Percentiles rank a stretch among this genome's conserved stretches.
These are phyloP conservation scores for Rhodeus uyekii DNA, from an alignment of 2,797 vertebrate genomes.

Conservation along the genomic window DNA sequence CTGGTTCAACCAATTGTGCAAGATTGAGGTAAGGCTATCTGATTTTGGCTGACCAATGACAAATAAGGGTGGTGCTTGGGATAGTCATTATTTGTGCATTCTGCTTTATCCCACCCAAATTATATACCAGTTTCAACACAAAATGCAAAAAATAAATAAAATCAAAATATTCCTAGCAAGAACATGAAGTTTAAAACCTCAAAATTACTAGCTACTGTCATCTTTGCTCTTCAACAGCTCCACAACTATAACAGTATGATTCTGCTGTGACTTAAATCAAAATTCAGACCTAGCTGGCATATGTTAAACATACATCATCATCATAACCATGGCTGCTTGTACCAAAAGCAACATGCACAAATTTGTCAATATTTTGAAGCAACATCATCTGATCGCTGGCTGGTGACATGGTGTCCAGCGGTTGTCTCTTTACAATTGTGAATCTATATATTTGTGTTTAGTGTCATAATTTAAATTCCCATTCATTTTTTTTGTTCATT, in stretches of 20 bases:
- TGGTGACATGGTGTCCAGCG: not conserved
- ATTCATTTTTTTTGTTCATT: not conserved
- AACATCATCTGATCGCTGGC: slow-evolving; percentile 69
- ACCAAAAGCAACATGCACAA: slow-evolving; percentile 64
- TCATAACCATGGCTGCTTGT: slow-evolving; percentile 56
- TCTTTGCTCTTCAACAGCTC: slow-evolving; percentile 23
- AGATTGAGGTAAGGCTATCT: not conserved
- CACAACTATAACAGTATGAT: not conserved
- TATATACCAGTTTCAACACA: not conserved
- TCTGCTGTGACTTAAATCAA: not conserved
- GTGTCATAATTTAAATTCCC: not conserved
- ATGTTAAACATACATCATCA: slow-evolving; percentile 66
- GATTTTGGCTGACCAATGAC: not conserved
- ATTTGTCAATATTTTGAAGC: slow-evolving; percentile 75
- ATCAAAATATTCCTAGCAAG: too few species aligned
- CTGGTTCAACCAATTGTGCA: not conserved
- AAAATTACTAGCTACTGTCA: not conserved
- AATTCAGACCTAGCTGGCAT: slow-evolving; percentile 10
- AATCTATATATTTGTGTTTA: not conserved
- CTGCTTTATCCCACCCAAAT: not conserved
- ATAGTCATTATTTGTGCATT: not conserved
- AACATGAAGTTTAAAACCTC: not conserved
- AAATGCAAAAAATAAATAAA: too few species aligned
- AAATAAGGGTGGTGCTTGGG: not conserved
- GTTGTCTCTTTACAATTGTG: not conserved